A percentile compares a stretch with the other conserved stretches of the same genome.
Conservation (phyloP, 2,113 vertebrate genomes). For the Cyprinus carpio region DNA sequence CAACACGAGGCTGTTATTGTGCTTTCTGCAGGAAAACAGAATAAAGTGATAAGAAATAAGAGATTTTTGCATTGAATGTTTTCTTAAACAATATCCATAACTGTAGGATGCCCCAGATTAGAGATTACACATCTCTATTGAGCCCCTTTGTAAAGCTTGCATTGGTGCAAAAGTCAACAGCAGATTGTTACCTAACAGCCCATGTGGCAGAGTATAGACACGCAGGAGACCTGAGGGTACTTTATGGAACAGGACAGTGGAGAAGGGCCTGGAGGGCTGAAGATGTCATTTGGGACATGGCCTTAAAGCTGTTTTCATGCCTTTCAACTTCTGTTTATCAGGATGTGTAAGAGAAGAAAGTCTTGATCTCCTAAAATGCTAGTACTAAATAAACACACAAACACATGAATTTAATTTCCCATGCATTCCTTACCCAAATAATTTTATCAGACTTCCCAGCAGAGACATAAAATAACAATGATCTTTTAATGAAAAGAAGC, state of each 20-base stretch:
- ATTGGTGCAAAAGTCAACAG: neutral
- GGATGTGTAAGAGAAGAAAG: neutral
- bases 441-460: constrained; percentile 1
- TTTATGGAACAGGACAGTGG: neutral
- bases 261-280: neutral
- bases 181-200: neutral
- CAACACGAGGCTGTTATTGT: neutral
- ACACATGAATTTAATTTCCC: constrained; percentile 8
- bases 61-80: neutral
- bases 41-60: neutral
- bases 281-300: neutral
- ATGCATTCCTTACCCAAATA: constrained; percentile 18
- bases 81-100: neutral
- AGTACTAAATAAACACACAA: constrained; percentile 12
- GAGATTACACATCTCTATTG: neutral
- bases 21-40: neutral
- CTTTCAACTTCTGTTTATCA: constrained; percentile 8
- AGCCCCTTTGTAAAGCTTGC: neutral
- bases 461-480: constrained; percentile 9
- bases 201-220: neutral
- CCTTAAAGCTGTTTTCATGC: neutral
- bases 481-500: constrained; percentile 23
- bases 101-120: neutral
- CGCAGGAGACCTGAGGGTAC: neutral
- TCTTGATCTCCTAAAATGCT: neutral